phyloP scores from a whole-genome alignment of 2,797 vertebrate species.

The Enteromius radiatus region DNA sequence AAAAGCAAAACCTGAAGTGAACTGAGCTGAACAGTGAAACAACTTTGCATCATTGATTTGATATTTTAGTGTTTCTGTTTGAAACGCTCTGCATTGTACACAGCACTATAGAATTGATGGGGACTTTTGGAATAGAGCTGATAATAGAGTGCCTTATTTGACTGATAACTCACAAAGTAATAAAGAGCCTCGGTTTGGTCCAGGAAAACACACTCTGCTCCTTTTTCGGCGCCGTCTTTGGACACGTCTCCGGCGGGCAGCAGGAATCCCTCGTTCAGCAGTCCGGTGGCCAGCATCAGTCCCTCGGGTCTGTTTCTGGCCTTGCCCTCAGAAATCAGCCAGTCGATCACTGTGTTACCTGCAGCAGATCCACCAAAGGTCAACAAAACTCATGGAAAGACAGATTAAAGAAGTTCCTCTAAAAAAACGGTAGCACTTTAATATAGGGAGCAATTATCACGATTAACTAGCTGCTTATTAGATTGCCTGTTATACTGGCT shows the following conservation, averaged over 20 bases:
- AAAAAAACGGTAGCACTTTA: background rate
- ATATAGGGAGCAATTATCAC: background rate
- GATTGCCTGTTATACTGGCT: background rate
- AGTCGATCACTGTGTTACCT: slow-evolving; percentile 90
- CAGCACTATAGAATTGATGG: background rate
- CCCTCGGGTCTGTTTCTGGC: slow-evolving; percentile 88
- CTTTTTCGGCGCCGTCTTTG: slow-evolving; percentile 80
- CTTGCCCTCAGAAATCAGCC: slow-evolving; percentile 85
- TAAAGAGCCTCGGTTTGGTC: slow-evolving; percentile 88
- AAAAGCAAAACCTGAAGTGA: background rate
- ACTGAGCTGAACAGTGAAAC: background rate
- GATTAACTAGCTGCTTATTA: background rate
- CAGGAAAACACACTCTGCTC: slow-evolving; percentile 80
- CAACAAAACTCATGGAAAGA: background rate
- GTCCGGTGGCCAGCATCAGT: slow-evolving; percentile 86
- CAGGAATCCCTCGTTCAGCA: slow-evolving; percentile 91
- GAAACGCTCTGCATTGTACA: background rate
- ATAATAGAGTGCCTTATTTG: no score
- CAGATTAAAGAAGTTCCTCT: background rate
- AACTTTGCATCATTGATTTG: background rate
- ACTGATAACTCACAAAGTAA: slow-evolving; percentile 89
- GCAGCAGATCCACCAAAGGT: background rate
- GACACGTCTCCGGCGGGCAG: slow-evolving; percentile 89
- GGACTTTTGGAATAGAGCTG: background rate
- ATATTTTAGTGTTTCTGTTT: background rate